Conservation (phyloP, 2,797 vertebrate genomes). For the Enteromius argenteus region DNA sequence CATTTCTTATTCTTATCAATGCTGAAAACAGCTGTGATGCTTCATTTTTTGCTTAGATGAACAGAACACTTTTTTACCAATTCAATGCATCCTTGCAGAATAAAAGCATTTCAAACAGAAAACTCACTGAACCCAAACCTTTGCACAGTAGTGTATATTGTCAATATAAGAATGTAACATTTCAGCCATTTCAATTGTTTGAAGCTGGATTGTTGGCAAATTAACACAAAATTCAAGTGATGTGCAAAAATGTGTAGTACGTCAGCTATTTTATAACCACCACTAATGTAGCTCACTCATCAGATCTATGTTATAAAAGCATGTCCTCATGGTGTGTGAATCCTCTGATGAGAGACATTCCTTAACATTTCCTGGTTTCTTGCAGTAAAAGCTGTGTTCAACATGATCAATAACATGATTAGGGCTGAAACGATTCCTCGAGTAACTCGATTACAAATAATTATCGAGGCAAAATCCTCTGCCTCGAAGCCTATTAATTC, state of each 20-base stretch:
- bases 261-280: not conserved
- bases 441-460: too few relatives aligned
- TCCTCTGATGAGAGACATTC: not conserved
- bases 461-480: too few relatives aligned
- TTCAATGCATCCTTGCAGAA: not conserved
- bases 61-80: not conserved
- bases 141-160: not conserved
- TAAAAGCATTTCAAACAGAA: not conserved
- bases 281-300: not conserved
- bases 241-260: not conserved
- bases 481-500: too few relatives aligned
- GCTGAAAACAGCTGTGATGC: not conserved
- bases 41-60: not conserved
- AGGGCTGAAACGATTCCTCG: accelerated
- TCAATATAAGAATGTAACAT: not conserved
- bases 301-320: not conserved
- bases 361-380: too few relatives aligned
- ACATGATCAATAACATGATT: too few relatives aligned
- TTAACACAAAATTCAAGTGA: not conserved
- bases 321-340: not conserved
- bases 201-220: not conserved
- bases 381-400: too few relatives aligned
- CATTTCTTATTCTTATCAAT: not conserved
- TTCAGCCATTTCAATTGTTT: not conserved
- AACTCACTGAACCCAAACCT: not conserved